Percentiles rank a stretch among this genome's conserved stretches.
Evolutionary conservation across 1,140 invertebrate species (phyloP).

Genomic region (Halictus rubicundus): DNA sequence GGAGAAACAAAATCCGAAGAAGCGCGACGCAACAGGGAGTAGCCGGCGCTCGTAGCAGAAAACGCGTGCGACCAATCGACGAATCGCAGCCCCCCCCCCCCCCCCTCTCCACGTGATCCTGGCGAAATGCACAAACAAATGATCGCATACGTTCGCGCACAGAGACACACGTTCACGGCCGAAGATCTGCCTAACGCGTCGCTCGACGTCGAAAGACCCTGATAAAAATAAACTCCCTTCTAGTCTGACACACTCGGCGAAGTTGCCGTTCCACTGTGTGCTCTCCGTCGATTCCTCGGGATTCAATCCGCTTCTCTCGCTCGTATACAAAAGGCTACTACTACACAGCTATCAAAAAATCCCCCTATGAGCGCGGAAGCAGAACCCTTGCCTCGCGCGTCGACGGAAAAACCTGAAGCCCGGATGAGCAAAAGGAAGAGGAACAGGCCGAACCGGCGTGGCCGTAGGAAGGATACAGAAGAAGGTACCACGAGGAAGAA

Average conservation of each 20-base stretch:
- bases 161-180: background rate
- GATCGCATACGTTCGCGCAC: background rate
- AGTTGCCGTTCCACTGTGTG: conserved; percentile 18
- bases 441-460: background rate
- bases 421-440: conserved; percentile 26
- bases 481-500: conserved; percentile 51
- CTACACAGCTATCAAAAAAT: conserved; percentile 33
- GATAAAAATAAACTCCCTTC: conserved; percentile 43
- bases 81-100: conserved; percentile 2
- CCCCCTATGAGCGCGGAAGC: conserved; percentile 44
- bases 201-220: conserved; percentile 3
- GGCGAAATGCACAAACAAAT: conserved; percentile 12
- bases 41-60: background rate
- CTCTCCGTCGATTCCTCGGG: background rate
- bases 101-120: conserved; percentile 20
- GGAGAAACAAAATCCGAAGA: background rate
- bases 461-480: conserved; percentile 22
- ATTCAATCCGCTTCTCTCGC: conserved; percentile 40
- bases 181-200: background rate
- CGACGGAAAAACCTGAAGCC: conserved; percentile 48
- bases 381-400: conserved; percentile 22
- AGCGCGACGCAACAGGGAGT: background rate
- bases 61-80: conserved; percentile 9
- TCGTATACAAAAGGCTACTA: conserved; percentile 38
- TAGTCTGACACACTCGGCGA: background rate